Conservation (phyloP, 1,140 invertebrate species). For the Drosophila punjabiensis region DNA sequence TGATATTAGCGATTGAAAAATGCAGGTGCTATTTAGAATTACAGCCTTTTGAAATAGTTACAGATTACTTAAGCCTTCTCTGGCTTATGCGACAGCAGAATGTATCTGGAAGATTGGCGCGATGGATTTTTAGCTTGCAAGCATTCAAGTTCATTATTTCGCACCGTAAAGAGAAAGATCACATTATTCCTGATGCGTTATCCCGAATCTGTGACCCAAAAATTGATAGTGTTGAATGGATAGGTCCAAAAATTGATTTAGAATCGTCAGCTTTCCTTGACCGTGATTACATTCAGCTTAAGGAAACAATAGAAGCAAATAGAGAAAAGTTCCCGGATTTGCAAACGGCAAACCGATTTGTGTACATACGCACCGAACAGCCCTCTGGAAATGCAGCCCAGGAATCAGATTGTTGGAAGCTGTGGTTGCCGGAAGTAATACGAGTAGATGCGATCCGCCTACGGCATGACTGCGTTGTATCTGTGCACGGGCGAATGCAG, state of each 20-base stretch:
- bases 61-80: not conserved
- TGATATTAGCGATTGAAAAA: not conserved
- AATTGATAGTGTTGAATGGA: constrained; percentile 8
- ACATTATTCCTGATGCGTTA: constrained; percentile 8
- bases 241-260: constrained; percentile 19
- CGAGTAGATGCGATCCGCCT: not conserved
- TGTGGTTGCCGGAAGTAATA: constrained; percentile 10
- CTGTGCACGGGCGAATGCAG: constrained; percentile 7
- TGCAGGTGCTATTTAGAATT: not conserved
- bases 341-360: not conserved
- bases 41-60: constrained; percentile 1
- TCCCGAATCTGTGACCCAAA: not conserved
- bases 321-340: constrained; percentile 8
- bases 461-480: constrained; percentile 5
- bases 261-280: constrained; percentile 1
- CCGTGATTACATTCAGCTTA: not conserved
- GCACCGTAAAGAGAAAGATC: constrained; percentile 19
- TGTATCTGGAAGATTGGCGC: not conserved
- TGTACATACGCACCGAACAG: constrained; percentile 15
- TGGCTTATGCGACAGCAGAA: not conserved
- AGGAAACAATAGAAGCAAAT: constrained; percentile 3
- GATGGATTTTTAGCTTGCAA: not conserved
- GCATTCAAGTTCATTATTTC: not conserved
- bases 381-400: not conserved
- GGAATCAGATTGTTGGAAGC: constrained; percentile 3